Percentiles rank a stretch among this genome's conserved stretches.
Evolutionary conservation across 2,113 vertebrate genomes (phyloP).

Genomic region (Bothrops jararaca): DNA sequence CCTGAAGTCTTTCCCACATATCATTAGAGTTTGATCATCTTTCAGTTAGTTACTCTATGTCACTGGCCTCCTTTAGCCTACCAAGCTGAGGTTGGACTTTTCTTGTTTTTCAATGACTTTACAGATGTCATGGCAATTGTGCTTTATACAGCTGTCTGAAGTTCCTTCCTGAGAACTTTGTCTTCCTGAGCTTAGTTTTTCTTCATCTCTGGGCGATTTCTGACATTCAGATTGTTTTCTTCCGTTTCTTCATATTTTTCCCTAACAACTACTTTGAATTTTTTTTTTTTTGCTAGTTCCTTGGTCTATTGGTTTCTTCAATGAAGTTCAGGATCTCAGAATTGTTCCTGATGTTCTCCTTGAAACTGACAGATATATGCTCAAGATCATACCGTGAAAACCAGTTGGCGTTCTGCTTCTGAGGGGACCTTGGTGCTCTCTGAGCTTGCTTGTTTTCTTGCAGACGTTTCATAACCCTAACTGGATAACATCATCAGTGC

Average conservation of each 20-base stretch:
- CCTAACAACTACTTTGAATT: neutral
- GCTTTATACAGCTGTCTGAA: neutral
- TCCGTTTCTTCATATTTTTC: neutral
- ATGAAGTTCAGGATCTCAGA: neutral
- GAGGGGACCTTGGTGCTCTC: no score
- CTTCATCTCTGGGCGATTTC: neutral
- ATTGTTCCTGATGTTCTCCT: neutral
- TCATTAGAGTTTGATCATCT: neutral
- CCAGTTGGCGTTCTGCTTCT: neutral
- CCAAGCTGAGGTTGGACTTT: neutral
- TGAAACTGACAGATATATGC: neutral
- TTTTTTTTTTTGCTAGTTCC: neutral
- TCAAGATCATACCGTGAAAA: neutral
- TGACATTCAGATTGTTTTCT: neutral
- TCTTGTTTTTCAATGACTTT: neutral
- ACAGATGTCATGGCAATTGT: neutral
- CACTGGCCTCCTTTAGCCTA: neutral
- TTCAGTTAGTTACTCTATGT: neutral
- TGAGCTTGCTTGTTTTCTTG: no score
- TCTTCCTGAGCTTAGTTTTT: neutral
- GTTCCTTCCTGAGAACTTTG: neutral
- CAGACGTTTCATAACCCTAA: no score
- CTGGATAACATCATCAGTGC: no score
- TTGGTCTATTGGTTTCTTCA: neutral
- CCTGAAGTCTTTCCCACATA: no score